Evolutionary conservation across 2,888 invertebrate species (phyloP).

Genomic region (Hoplodrina blanda): DNA sequence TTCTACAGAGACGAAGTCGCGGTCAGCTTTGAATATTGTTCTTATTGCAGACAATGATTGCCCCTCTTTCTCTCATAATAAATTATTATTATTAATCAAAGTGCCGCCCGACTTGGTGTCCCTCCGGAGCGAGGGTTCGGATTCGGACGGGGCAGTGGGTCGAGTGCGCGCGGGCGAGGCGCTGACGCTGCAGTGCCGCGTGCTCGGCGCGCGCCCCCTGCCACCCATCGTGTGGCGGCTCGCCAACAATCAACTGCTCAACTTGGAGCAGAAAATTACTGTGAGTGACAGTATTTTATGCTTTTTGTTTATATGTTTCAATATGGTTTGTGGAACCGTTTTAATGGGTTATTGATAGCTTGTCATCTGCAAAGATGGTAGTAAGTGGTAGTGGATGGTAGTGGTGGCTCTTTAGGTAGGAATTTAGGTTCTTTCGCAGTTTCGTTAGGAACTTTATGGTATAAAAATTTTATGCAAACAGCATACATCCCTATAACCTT

Average conservation of each 20-base stretch:
- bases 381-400: too few relatives aligned
- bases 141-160: slow-evolving; percentile 61
- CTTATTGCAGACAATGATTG: not conserved
- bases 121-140: slow-evolving; percentile 70
- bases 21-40: too few relatives aligned
- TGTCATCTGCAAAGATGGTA: not conserved
- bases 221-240: slow-evolving; percentile 81
- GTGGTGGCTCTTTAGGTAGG: not conserved
- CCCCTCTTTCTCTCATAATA: slow-evolving; percentile 12
- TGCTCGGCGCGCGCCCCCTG: slow-evolving; percentile 83
- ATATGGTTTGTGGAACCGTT: slow-evolving; percentile 8
- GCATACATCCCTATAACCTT: too few relatives aligned
- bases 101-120: slow-evolving; percentile 84
- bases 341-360: not conserved
- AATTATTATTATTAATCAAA: slow-evolving; percentile 51
- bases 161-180: slow-evolving; percentile 76
- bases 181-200: slow-evolving; percentile 81
- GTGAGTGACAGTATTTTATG: slow-evolving; percentile 65
- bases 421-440: not conserved
- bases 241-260: slow-evolving; percentile 73
- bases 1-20: too few relatives aligned
- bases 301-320: slow-evolving; percentile 11
- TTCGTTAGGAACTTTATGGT: not conserved
- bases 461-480: not conserved
- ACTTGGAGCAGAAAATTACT: slow-evolving; percentile 80